Conservation (phyloP, 2,113 vertebrate genomes). For the Phodopus roborovskii region DNA sequence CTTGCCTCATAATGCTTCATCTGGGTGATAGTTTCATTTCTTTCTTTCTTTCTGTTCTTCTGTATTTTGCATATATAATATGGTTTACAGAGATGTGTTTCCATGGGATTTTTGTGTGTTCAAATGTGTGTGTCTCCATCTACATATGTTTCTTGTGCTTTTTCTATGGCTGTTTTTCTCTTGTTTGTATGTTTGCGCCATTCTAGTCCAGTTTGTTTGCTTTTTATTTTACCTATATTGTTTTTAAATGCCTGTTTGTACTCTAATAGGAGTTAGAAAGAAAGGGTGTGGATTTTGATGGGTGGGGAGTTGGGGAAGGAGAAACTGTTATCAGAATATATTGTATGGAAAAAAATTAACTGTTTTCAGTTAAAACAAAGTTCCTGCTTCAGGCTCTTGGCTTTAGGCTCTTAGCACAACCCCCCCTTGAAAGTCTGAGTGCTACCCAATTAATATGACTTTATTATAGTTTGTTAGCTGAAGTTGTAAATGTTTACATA, state of each 20-base stretch:
- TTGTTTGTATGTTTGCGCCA: background rate
- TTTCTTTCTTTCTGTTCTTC: background rate
- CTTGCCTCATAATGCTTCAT: background rate
- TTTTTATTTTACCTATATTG: background rate
- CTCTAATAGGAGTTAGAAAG: background rate
- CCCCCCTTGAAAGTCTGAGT: background rate
- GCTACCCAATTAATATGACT: background rate
- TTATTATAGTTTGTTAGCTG: background rate
- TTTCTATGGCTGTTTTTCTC: background rate
- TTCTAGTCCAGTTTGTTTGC: background rate
- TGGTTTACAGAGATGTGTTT: background rate
- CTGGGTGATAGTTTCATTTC: background rate
- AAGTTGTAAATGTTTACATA: background rate
- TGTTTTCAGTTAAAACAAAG: background rate
- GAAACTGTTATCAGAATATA: background rate
- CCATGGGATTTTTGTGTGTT: background rate
- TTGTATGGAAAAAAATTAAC: background rate
- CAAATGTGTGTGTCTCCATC: background rate
- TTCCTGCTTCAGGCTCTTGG: background rate
- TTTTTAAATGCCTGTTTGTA: background rate
- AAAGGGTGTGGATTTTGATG: background rate
- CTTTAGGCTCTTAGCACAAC: background rate
- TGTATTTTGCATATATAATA: background rate
- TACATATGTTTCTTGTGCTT: background rate
- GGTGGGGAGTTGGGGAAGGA: background rate